Evolutionary conservation across 1,140 invertebrate species (phyloP), one percentile per base, ranked within the genome.

Genomic region (Zophobas atratus): DNA sequence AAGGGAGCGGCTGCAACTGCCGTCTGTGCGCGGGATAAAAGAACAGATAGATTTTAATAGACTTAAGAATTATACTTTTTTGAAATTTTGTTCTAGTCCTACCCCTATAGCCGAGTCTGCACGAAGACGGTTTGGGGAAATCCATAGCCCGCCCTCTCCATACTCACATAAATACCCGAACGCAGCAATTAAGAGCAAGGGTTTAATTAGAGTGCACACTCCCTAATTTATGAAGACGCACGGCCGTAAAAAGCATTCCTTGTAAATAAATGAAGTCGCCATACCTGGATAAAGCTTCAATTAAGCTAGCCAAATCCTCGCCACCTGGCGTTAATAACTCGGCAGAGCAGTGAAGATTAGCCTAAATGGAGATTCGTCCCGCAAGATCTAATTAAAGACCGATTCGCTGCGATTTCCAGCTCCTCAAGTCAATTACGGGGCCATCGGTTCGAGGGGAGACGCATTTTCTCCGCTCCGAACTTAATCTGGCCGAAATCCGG

Each of bases 371-470:
- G 60, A 67, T 67, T 67, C 60, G 36, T 67, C 60, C 60, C 60
- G 60, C 60, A 67, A 67, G 39, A 67, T 67, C 60, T 67, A 67
- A 67, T 67, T 67, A 67, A 67, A 67, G 60, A 67, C 60, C 60
- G 60, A 67, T 67, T 67, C 60, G 60, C 60, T 32, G 39, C 60
- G 60, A 67, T 67, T 67, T 67, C 60, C 60, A 67, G 39, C 60
- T 67, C 60, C 60, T 67, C 60, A 67, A 67, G 60, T 67, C 60
- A 67, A 67, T 67, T 67, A 67, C 60, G 33, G 20, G 60, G 39
- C 60, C 38, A 67, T 67, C 60, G 60, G 0, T 36, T 67, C 38
- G 33, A 67, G 60, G 60, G 38, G 38, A 2, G 20, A 8, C n/a
- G 41, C 43, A 43, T 67, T 60, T 67, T 67, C 60, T 67, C 60